phyloP scores from a whole-genome alignment of 2,797 vertebrate genomes.

The Lycodopsis pacificus region DNA sequence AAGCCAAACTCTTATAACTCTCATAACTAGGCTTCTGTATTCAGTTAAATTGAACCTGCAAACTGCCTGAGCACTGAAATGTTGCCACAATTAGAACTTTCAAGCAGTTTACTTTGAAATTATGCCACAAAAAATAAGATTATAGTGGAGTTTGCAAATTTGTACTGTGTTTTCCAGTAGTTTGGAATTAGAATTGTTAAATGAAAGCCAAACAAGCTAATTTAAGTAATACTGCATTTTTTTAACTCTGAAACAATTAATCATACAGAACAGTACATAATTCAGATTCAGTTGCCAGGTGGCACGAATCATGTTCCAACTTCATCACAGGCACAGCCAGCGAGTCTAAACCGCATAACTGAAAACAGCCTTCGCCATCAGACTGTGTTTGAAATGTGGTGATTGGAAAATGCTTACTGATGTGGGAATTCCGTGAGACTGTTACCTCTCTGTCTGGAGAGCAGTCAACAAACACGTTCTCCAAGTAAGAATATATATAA shows the following conservation, averaged over 20 bases:
- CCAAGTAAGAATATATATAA: background rate
- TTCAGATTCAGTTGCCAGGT: slow-evolving; percentile 4
- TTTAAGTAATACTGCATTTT: background rate
- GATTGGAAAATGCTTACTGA: slow-evolving; percentile 26
- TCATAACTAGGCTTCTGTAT: slow-evolving; percentile 1
- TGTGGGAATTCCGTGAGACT: background rate
- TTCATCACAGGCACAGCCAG: slow-evolving; percentile 10
- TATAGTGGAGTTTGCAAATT: background rate
- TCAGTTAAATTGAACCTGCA: background rate
- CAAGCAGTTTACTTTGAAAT: background rate
- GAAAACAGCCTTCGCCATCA: slow-evolving; percentile 20
- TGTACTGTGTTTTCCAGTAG: background rate
- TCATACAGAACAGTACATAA: background rate
- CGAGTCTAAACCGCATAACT: slow-evolving; percentile 8
- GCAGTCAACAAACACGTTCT: background rate
- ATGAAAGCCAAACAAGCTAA: background rate
- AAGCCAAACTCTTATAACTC: background rate
- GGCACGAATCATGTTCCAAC: slow-evolving; percentile 1
- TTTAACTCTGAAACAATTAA: background rate
- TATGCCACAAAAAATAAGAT: background rate
- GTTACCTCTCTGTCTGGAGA: background rate
- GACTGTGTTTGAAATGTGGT: slow-evolving; percentile 10
- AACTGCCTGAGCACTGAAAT: background rate
- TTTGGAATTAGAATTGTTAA: background rate
- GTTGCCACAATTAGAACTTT: background rate